Percentiles rank a stretch among this genome's conserved stretches.
phyloP scores from a whole-genome alignment of 2,888 invertebrate species.

The Eudasyphora cyanicolor region DNA sequence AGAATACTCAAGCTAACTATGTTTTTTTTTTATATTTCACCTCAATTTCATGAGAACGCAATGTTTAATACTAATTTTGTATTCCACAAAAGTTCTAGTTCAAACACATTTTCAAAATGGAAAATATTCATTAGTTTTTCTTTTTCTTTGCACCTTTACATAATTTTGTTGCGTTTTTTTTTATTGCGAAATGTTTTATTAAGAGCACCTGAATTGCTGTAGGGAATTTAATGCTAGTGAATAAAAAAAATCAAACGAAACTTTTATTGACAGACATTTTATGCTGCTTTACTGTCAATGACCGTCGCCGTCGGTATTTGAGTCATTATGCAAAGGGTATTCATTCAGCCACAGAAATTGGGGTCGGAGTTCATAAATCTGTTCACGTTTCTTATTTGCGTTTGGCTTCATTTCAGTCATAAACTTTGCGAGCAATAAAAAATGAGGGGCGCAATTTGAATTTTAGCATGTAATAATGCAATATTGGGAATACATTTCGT shows the following conservation, averaged over 20 bases:
- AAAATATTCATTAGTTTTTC: slow-evolving; percentile 20
- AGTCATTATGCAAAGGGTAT: not conserved
- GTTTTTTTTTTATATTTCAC: no score
- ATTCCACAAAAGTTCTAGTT: not conserved
- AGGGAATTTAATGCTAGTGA: no score
- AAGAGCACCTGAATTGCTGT: not conserved
- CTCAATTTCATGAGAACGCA: no score
- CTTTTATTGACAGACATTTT: not conserved
- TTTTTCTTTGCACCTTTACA: not conserved
- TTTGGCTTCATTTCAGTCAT: no score
- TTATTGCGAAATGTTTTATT: not conserved
- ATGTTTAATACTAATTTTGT: not conserved
- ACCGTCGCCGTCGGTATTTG: not conserved
- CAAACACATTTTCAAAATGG: not conserved
- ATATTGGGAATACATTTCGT: no score
- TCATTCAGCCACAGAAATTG: not conserved
- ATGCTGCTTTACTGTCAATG: no score
- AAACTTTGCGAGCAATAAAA: no score
- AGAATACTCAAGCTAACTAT: no score
- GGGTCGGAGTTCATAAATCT: not conserved
- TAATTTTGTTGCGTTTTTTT: not conserved
- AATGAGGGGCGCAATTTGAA: no score
- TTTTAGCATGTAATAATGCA: no score
- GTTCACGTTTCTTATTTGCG: no score
- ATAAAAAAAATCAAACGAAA: not conserved